phyloP scores from a whole-genome alignment of 1,140 invertebrate species.

The Caerostris extrusa region DNA sequence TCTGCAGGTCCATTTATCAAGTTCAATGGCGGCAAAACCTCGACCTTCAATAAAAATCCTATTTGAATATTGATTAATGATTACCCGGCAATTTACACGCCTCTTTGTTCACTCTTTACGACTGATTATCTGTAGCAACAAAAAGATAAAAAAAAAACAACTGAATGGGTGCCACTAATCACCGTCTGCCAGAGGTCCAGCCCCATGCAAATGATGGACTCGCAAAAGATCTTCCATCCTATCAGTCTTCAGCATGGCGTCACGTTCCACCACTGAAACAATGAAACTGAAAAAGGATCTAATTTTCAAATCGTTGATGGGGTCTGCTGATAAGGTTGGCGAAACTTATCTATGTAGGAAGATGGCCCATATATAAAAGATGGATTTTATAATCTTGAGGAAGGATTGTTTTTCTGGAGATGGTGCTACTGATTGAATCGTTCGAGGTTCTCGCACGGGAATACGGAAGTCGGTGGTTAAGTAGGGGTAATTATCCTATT shows the following conservation, averaged over 20 bases:
- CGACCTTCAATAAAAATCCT: slow-evolving; percentile 28
- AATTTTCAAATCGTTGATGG: neutral
- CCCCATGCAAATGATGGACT: slow-evolving; percentile 4
- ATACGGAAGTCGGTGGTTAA: neutral
- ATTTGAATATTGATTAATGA: slow-evolving; percentile 54
- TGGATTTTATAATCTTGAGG: neutral
- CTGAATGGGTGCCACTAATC: neutral
- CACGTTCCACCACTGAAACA: neutral
- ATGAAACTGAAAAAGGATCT: slow-evolving; percentile 33
- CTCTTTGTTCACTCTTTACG: slow-evolving; percentile 24
- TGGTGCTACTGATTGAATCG: neutral
- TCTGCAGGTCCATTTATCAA: neutral
- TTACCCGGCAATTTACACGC: slow-evolving; percentile 16
- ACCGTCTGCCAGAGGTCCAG: neutral
- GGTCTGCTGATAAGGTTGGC: neutral
- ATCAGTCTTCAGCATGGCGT: neutral
- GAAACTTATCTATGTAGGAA: neutral
- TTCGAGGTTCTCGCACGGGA: neutral
- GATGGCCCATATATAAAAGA: neutral
- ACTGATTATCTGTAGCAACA: neutral
- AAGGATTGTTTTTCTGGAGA: neutral
- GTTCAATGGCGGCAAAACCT: neutral
- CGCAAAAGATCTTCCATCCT: neutral
- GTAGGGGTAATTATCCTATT: too few relatives aligned
- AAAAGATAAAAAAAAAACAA: neutral